These are phyloP conservation scores for Dasyornis broadbenti DNA, from an alignment of 2,113 vertebrate species.

Conservation along the genomic window DNA sequence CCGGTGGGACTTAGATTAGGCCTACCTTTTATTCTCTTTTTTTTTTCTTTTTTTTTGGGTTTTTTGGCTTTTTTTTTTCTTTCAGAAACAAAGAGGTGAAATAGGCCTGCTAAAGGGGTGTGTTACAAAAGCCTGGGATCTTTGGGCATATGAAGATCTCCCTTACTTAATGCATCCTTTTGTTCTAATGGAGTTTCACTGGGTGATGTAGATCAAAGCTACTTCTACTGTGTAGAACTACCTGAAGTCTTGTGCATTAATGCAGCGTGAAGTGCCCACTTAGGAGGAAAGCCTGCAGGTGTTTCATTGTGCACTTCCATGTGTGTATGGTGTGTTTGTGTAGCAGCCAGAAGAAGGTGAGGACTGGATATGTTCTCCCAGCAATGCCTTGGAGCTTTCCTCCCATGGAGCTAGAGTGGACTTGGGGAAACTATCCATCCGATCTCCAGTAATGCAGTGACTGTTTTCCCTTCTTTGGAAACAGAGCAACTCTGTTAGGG, in stretches of 20 bases:
- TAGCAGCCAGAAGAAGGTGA: neutral
- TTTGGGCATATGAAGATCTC: neutral
- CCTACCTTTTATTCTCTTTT: neutral
- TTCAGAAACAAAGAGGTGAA: neutral
- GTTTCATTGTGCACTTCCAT: neutral
- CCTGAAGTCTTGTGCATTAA: neutral
- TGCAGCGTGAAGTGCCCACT: neutral
- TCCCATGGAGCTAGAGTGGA: neutral
- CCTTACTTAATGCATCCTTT: neutral
- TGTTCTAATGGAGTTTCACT: neutral
- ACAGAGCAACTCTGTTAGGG: constrained; percentile 21
- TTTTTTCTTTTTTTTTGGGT: neutral
- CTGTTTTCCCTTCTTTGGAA: constrained; percentile 52
- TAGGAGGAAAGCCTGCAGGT: neutral
- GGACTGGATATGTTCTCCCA: neutral
- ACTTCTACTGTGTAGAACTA: accelerated
- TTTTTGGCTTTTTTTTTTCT: neutral
- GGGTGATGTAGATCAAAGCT: neutral
- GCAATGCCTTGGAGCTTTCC: neutral
- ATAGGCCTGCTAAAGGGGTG: neutral
- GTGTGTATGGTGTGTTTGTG: neutral
- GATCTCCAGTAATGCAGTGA: neutral
- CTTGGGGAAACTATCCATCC: neutral
- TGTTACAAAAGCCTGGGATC: accelerated
- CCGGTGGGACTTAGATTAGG: neutral